Evolutionary conservation across 2,888 invertebrate species (phyloP).

Genomic region (Brachyptera putata): DNA sequence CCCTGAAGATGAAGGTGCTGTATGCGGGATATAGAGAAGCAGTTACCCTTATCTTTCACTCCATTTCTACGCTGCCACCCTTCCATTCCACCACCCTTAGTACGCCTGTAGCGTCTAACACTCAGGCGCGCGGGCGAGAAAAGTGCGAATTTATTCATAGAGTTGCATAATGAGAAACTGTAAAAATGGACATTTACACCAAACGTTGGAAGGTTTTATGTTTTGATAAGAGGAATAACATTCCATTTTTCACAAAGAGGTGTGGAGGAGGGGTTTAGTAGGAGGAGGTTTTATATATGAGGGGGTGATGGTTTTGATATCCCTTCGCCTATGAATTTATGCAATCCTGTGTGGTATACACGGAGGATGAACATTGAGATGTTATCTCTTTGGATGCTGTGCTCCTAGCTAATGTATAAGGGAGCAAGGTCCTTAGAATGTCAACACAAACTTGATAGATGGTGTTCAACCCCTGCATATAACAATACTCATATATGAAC

Average conservation of each 20-base stretch:
- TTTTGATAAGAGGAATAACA: slow-evolving; percentile 48
- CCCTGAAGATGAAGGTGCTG: neutral
- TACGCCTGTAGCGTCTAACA: neutral
- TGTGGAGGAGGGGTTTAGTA: slow-evolving; percentile 17
- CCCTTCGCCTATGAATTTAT: slow-evolving; percentile 5
- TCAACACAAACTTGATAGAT: slow-evolving; percentile 16
- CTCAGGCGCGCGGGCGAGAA: slow-evolving; percentile 26
- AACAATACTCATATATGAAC: slow-evolving; percentile 9
- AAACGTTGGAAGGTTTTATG: slow-evolving; percentile 45
- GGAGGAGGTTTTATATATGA: neutral
- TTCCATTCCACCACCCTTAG: neutral
- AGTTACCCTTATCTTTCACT: slow-evolving; percentile 17
- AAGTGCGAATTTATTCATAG: slow-evolving; percentile 54
- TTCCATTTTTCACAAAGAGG: slow-evolving; percentile 30
- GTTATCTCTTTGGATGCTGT: slow-evolving; percentile 16
- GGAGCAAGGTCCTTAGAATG: slow-evolving; percentile 19
- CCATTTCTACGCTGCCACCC: slow-evolving; percentile 8
- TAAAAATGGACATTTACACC: slow-evolving; percentile 52
- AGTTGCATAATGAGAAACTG: slow-evolving; percentile 53
- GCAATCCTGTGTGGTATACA: slow-evolving; percentile 17
- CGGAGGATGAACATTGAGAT: slow-evolving; percentile 25
- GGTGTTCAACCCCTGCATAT: neutral
- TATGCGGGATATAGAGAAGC: neutral
- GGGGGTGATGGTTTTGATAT: no score
- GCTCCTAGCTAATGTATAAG: slow-evolving; percentile 26